Conservation (phyloP, 1,140 invertebrate species). For the Orchestia grillus region DNA sequence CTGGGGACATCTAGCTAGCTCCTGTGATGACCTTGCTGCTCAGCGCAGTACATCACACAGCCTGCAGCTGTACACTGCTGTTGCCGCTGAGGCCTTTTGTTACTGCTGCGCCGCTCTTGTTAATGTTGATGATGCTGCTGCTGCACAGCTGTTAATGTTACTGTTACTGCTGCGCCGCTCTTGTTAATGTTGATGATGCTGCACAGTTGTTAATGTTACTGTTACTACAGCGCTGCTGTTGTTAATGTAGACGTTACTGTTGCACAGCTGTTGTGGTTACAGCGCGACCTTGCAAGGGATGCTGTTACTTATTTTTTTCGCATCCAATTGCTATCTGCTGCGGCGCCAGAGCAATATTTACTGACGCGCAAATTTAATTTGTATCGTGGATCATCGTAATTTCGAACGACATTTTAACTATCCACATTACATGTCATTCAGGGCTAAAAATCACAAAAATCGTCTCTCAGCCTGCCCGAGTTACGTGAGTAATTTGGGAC, state of each 20-base stretch:
- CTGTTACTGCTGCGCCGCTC: neutral
- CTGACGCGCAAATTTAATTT: neutral
- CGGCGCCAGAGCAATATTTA: neutral
- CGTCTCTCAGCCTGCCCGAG: neutral
- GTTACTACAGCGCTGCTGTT: neutral
- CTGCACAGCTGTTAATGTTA: neutral
- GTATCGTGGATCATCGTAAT: neutral
- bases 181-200: neutral
- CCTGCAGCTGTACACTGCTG: neutral
- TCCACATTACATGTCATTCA: neutral
- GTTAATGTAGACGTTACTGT: too few species aligned
- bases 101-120: neutral
- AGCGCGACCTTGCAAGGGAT: too few species aligned
- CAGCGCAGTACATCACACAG: neutral
- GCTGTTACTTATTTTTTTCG: too few species aligned
- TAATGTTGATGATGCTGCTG: neutral
- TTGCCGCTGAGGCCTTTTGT: neutral
- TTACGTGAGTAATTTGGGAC: neutral
- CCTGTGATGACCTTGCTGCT: neutral
- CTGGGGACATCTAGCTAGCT: neutral
- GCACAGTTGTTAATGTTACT: neutral
- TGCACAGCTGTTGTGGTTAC: too few species aligned
- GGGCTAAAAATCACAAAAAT: neutral
- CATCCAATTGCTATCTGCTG: too few species aligned
- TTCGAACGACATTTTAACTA: neutral